phyloP scores from a whole-genome alignment of 1,140 invertebrate genomes.

The Pygmarrhopalites habei region DNA sequence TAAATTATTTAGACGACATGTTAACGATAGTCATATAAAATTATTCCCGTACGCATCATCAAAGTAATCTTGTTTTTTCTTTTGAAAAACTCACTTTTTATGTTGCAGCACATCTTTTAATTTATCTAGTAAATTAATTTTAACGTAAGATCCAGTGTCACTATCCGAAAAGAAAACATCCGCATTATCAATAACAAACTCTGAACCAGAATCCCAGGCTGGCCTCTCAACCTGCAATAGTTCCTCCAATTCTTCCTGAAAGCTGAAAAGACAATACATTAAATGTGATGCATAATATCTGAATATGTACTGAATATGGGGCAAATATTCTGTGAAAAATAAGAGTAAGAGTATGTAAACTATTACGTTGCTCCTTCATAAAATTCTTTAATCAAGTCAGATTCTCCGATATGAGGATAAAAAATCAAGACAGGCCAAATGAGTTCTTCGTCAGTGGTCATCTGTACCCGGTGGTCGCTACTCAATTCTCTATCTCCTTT shows the following conservation, averaged over 20 bases:
- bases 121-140: constrained; percentile 37
- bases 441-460: constrained; percentile 10
- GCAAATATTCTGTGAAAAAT: too few relatives aligned
- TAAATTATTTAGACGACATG: neutral
- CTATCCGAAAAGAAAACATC: constrained; percentile 73
- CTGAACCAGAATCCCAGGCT: constrained; percentile 64
- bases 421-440: constrained; percentile 31
- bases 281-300: too few relatives aligned
- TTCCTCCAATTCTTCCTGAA: constrained; percentile 62
- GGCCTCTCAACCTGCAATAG: constrained; percentile 61
- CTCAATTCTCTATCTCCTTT: neutral
- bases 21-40: neutral
- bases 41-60: neutral
- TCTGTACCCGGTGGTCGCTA: constrained; percentile 16
- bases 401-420: constrained; percentile 32
- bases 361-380: constrained; percentile 63
- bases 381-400: constrained; percentile 45
- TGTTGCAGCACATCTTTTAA: constrained; percentile 8
- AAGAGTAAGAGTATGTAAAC: too few relatives aligned
- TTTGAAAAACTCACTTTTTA: constrained; percentile 13
- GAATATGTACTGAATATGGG: too few relatives aligned
- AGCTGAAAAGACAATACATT: too few relatives aligned
- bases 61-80: too few relatives aligned
- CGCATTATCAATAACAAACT: constrained; percentile 59
- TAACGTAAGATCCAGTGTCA: constrained; percentile 56